Evolutionary conservation across 2,797 vertebrate genomes (phyloP).

Genomic region (Eidolon dupreanum): DNA sequence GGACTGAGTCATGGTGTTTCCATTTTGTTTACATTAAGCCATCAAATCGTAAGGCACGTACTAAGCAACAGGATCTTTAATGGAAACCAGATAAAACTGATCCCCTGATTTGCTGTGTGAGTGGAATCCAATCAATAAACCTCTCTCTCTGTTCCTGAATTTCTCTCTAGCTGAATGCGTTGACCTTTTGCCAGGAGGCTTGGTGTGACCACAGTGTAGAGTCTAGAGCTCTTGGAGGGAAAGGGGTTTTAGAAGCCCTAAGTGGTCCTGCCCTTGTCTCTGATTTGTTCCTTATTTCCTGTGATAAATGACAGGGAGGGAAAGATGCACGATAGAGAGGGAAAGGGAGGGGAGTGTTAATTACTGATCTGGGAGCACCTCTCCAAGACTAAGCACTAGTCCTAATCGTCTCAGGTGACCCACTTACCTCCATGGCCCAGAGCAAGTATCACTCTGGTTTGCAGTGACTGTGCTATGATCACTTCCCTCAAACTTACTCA

Average conservation of each 20-base stretch:
- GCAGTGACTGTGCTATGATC: background rate
- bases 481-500: conserved; percentile 53
- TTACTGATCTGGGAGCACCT: background rate
- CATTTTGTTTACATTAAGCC: background rate
- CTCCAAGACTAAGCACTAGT: background rate
- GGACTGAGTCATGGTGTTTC: background rate
- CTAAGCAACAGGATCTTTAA: background rate
- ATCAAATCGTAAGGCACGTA: fast-evolving
- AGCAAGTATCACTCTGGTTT: background rate
- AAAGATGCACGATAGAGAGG: background rate
- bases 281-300: background rate
- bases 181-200: background rate
- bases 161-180: background rate
- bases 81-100: background rate
- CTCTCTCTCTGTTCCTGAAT: background rate
- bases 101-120: fast-evolving
- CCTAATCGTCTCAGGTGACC: background rate
- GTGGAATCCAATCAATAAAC: background rate
- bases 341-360: background rate
- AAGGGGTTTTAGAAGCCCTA: background rate
- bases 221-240: background rate
- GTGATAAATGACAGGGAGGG: background rate
- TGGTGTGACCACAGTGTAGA: fast-evolving
- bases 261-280: background rate
- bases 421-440: conserved; percentile 55